A percentile compares a stretch with the other conserved stretches of the same genome.
Conservation (phyloP, 2,888 invertebrate species). For the Geophilus truncorum region DNA sequence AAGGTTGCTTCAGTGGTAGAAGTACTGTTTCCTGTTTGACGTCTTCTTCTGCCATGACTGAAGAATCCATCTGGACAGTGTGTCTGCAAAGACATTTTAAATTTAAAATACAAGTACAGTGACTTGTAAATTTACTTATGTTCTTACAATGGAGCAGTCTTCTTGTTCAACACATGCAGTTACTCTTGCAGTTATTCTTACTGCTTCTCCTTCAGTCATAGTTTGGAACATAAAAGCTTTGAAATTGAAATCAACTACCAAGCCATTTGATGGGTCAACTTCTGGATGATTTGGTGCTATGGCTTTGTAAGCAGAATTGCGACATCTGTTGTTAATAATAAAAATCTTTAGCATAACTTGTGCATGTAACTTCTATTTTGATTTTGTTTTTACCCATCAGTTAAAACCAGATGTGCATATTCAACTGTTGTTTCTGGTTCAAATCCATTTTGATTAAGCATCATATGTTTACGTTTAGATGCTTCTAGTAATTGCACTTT, state of each 20-base stretch:
- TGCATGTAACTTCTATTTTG: not conserved
- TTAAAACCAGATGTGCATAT: conserved; percentile 42
- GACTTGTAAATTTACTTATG: not conserved
- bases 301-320: conserved; percentile 43
- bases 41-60: not conserved
- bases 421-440: conserved; percentile 35
- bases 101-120: not conserved
- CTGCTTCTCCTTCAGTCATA: conserved; percentile 43
- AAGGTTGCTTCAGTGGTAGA: not conserved
- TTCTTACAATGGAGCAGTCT: conserved; percentile 43
- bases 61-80: not conserved
- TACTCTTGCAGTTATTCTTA: conserved; percentile 44
- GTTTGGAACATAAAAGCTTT: conserved; percentile 46
- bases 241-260: conserved; percentile 44
- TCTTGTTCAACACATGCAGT: conserved; percentile 43
- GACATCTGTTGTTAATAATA: conserved; percentile 38
- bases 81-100: not conserved
- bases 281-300: conserved; percentile 44
- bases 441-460: conserved; percentile 25
- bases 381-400: conserved; percentile 40
- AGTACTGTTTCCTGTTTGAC: not conserved
- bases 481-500: conserved; percentile 30
- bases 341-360: no score
- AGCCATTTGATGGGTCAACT: conserved; percentile 41
- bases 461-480: not conserved